Evolutionary conservation across 2,797 vertebrate genomes (phyloP), one percentile per base, ranked within the genome.

Genomic region (Sciurus vulgaris): DNA sequence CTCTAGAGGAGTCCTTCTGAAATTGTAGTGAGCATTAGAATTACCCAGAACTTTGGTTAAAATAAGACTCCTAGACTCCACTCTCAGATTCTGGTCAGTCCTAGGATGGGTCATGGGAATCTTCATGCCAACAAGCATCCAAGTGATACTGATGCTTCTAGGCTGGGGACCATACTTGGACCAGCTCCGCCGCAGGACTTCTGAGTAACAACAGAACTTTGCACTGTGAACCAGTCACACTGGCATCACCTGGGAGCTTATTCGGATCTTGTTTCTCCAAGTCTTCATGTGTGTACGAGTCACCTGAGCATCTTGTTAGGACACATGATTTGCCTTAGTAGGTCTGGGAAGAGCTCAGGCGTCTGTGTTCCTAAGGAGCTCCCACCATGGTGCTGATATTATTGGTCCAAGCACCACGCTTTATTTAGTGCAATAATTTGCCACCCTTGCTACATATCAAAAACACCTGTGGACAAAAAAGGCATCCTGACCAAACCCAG

Each of bases 341-440:
- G 63, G 15, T 38, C 24, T 51, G 41, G 76, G 49, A 72, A 28
- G 22, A 59, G 78, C 79, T 63, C 35, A 15, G 33, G 2, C 22
- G 17, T 38, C 15, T 28, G 59, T 28, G 20, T 84, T 77, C 86
- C 85, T 93, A 90, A 93, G 20, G 67, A 87, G 90, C 54, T 77
- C 59, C 81, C 61, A 44, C 15, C 26, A 38, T 15, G n/a, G 54
- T 56, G 33, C 47, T 84, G 28, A 41, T 30, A 14, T 24, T 18
- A 44, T 7, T 9, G 3, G 61, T 49, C 51, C 63, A 13, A 84
- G 88, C 72, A 81, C 77, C 26, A 17, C 3, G 51, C 41, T n/a
- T 49, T 30, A 12, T 33, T 51, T 8, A 82, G 87, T 67, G 22
- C 61, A 24, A 7, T 13, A 44, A 74, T 63, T 47, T 1, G 2